Percentiles rank a stretch among this genome's conserved stretches.
Evolutionary conservation across 1,140 invertebrate species (phyloP).

Genomic region (Acarapis woodi): DNA sequence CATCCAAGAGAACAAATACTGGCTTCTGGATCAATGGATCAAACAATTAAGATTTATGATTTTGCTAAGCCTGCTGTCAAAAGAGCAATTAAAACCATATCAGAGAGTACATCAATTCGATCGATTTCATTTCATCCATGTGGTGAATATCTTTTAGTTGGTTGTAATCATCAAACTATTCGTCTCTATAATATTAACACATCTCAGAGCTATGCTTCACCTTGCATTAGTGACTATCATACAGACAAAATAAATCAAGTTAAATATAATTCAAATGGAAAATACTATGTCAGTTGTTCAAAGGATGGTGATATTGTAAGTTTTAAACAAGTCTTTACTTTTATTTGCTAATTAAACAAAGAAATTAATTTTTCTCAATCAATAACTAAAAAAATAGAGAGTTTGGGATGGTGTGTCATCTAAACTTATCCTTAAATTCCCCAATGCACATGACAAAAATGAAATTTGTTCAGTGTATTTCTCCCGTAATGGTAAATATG

Average conservation of each 20-base stretch:
- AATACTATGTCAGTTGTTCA: slow-evolving; percentile 62
- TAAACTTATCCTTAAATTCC: slow-evolving; percentile 73
- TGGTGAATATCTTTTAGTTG: slow-evolving; percentile 74
- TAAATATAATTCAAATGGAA: slow-evolving; percentile 38
- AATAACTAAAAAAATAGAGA: too few species aligned
- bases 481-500: slow-evolving; percentile 87
- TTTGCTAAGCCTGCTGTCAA: slow-evolving; percentile 93
- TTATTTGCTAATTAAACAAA: too few species aligned
- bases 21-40: slow-evolving; percentile 72
- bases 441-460: slow-evolving; percentile 66
- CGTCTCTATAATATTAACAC: slow-evolving; percentile 84
- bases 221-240: slow-evolving; percentile 70
- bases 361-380: too few species aligned
- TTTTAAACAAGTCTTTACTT: too few species aligned
- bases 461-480: slow-evolving; percentile 82
- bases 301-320: slow-evolving; percentile 48
- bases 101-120: slow-evolving; percentile 57
- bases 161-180: slow-evolving; percentile 63
- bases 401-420: slow-evolving; percentile 85
- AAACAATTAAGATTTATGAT: slow-evolving; percentile 82
- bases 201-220: slow-evolving; percentile 74
- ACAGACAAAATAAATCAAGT: slow-evolving; percentile 50
- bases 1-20: slow-evolving; percentile 75
- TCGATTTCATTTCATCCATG: slow-evolving; percentile 77
- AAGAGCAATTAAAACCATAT: slow-evolving; percentile 81